phyloP scores from a whole-genome alignment of 2,888 invertebrate genomes.

The Stenotaenia linearis region DNA sequence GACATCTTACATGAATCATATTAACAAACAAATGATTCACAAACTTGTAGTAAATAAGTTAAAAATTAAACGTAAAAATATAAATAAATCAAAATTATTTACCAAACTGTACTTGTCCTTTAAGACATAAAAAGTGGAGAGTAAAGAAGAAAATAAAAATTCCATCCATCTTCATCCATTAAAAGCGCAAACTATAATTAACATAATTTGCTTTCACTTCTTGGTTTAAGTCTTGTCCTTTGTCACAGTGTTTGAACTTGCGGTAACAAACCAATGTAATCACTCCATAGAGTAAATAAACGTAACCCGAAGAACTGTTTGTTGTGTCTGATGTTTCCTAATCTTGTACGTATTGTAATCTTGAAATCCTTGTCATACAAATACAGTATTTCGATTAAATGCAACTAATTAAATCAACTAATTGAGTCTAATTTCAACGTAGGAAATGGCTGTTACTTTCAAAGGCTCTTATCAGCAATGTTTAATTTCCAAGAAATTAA shows the following conservation, averaged over 20 bases:
- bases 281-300: neutral
- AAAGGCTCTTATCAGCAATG: conserved; percentile 13
- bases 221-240: neutral
- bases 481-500: neutral
- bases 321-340: neutral
- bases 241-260: neutral
- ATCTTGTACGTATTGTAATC: neutral
- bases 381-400: neutral
- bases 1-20: neutral
- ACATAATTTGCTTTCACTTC: neutral
- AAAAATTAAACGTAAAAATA: neutral
- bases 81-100: neutral
- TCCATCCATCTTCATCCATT: neutral
- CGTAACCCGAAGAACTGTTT: neutral
- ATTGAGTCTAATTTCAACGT: neutral
- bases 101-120: neutral
- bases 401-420: neutral
- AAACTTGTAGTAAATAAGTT: neutral
- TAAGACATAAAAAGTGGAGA: neutral
- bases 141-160: neutral
- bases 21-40: neutral
- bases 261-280: neutral
- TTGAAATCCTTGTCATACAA: neutral
- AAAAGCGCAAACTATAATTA: neutral
- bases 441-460: neutral